Percentiles rank a stretch among this genome's conserved stretches.
These are phyloP conservation scores for Neoitamus cyanurus DNA, from an alignment of 2,888 invertebrate species.

Conservation along the genomic window DNA sequence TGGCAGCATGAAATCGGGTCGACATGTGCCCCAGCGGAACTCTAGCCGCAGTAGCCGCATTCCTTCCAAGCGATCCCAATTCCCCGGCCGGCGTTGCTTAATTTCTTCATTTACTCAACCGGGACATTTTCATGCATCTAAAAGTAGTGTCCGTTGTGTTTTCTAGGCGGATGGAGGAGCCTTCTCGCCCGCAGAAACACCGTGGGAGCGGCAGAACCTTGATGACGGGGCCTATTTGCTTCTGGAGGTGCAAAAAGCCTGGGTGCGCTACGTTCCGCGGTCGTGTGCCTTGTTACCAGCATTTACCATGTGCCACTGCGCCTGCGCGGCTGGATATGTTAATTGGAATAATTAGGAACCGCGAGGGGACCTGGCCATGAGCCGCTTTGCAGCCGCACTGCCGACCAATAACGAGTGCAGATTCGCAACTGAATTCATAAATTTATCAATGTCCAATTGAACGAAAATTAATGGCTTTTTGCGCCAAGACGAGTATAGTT, in stretches of 20 bases:
- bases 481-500: neutral
- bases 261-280: neutral
- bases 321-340: neutral
- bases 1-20: neutral
- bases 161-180: neutral
- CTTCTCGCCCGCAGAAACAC: neutral
- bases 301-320: neutral
- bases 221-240: neutral
- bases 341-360: neutral
- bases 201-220: neutral
- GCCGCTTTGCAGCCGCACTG: neutral
- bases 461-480: conserved; percentile 8
- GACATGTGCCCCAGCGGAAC: neutral
- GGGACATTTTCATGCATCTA: conserved; percentile 2
- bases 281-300: neutral
- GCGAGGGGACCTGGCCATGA: neutral
- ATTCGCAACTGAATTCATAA: conserved; percentile 1
- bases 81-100: neutral
- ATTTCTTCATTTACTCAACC: neutral
- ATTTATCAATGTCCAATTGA: conserved; percentile 5
- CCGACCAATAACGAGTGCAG: neutral
- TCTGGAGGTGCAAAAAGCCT: neutral
- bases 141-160: neutral
- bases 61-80: neutral
- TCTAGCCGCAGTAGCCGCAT: neutral